These are phyloP conservation scores for Chalcis sispes DNA, from an alignment of 2,888 invertebrate species.

Conservation along the genomic window DNA sequence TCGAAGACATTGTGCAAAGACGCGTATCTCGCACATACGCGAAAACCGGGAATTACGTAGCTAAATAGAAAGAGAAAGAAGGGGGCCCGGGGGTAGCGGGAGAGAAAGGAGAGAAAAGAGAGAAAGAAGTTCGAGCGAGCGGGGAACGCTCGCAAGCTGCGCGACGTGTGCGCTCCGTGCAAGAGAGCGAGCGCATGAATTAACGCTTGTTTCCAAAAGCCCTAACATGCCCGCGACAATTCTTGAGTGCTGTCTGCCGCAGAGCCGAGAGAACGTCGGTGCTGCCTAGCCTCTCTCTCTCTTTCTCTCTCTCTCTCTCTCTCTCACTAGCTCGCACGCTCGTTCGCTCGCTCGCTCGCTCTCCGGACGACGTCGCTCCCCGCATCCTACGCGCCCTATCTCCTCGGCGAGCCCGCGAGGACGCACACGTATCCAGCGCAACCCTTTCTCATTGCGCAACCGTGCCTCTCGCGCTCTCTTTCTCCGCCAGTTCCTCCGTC, in stretches of 20 bases:
- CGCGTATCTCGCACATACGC: constrained; percentile 13
- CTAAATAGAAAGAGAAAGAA: not conserved
- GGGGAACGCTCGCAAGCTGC: constrained; percentile 8
- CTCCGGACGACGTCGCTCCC: no score
- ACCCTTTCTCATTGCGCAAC: no score
- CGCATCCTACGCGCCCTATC: no score
- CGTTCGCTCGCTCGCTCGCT: constrained; percentile 4
- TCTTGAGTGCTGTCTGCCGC: constrained; percentile 76
- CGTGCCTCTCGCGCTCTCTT: constrained; percentile 14
- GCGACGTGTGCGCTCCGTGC: constrained; percentile 32
- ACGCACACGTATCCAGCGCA: no score
- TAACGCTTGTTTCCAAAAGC: constrained; percentile 75
- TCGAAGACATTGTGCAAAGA: constrained; percentile 34
- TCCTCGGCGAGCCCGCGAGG: no score
- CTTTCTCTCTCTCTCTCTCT: constrained; percentile 34
- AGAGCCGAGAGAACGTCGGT: constrained; percentile 65
- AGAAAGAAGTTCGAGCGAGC: not conserved
- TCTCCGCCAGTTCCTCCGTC: constrained; percentile 17
- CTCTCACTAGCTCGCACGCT: constrained; percentile 45
- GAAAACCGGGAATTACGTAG: constrained; percentile 28
- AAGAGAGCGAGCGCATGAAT: constrained; percentile 70
- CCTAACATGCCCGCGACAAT: constrained; percentile 75
- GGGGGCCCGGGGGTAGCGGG: not conserved
- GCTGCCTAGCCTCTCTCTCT: no score
- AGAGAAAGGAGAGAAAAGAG: constrained; percentile 15